Percentiles rank a stretch among this genome's conserved stretches.
Conservation (phyloP, 2,797 vertebrate genomes). For the Gobio occitaniae region DNA sequence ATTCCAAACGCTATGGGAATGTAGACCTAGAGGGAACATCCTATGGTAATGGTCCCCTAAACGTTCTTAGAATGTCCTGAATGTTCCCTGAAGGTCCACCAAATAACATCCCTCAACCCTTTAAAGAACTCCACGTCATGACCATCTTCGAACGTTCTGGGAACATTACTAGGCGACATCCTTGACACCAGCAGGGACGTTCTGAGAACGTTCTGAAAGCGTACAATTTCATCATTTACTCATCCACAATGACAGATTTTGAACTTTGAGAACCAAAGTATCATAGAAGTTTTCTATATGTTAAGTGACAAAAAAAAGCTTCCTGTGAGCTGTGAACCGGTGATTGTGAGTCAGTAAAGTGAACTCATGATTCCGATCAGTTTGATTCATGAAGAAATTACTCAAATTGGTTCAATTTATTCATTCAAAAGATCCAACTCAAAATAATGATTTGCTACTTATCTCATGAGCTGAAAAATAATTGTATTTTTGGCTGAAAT, state of each 20-base stretch:
- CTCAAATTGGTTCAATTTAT: not conserved
- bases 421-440: not conserved
- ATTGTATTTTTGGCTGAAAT: not conserved
- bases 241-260: not conserved
- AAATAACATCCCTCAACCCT: too few species aligned
- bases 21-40: too few species aligned
- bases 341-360: not conserved
- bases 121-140: too few species aligned
- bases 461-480: too few species aligned
- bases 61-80: too few species aligned
- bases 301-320: not conserved
- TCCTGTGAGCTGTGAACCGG: not conserved
- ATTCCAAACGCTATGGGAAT: too few species aligned
- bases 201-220: too few species aligned
- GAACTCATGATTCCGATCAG: not conserved
- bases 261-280: not conserved
- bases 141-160: too few species aligned
- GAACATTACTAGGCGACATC: too few species aligned
- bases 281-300: not conserved
- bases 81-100: too few species aligned
- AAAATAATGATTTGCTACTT: not conserved
- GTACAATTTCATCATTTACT: not conserved
- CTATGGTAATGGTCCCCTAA: too few species aligned
- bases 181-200: too few species aligned
- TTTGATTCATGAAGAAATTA: not conserved